Conservation (phyloP, 2,888 invertebrate genomes). For the Plusia festucae region DNA sequence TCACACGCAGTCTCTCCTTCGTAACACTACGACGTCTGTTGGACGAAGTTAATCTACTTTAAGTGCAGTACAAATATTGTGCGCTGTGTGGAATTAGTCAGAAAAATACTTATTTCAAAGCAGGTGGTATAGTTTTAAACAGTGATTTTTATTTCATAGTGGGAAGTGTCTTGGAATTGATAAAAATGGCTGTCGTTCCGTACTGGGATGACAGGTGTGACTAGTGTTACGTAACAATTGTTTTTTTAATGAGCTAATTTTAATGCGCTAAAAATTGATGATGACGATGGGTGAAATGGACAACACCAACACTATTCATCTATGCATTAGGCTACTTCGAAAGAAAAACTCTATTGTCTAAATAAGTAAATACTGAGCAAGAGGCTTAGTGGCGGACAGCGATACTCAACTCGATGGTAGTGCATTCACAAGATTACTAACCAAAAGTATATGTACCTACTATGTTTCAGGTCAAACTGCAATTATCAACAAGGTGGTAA, state of each 20-base stretch:
- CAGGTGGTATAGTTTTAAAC: constrained; percentile 24
- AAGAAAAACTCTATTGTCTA: constrained; percentile 71
- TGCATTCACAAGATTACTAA: constrained; percentile 76
- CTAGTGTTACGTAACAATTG: constrained; percentile 43
- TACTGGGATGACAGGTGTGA: constrained; percentile 40
- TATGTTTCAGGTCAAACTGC: constrained; percentile 29
- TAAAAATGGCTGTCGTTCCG: constrained; percentile 18
- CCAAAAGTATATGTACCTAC: constrained; percentile 15
- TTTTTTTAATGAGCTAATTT: constrained; percentile 29
- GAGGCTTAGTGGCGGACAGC: constrained; percentile 77
- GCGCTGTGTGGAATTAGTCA: constrained; percentile 54
- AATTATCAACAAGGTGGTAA: constrained; percentile 10
- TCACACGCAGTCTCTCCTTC: constrained; percentile 75
- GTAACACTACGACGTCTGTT: constrained; percentile 74
- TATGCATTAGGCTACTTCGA: constrained; percentile 75
- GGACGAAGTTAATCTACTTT: constrained; percentile 73
- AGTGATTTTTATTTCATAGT: constrained; percentile 9
- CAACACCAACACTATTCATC: constrained; percentile 55
- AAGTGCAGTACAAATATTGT: constrained; percentile 79
- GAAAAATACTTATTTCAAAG: constrained; percentile 44
- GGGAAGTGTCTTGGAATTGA: constrained; percentile 5
- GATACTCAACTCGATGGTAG: constrained; percentile 67
- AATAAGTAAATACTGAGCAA: constrained; percentile 69
- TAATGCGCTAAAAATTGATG: constrained; percentile 34
- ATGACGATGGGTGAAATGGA: constrained; percentile 34